Evolutionary conservation across 2,797 vertebrate species (phyloP).

Genomic region (Aphelocoma californica): DNA sequence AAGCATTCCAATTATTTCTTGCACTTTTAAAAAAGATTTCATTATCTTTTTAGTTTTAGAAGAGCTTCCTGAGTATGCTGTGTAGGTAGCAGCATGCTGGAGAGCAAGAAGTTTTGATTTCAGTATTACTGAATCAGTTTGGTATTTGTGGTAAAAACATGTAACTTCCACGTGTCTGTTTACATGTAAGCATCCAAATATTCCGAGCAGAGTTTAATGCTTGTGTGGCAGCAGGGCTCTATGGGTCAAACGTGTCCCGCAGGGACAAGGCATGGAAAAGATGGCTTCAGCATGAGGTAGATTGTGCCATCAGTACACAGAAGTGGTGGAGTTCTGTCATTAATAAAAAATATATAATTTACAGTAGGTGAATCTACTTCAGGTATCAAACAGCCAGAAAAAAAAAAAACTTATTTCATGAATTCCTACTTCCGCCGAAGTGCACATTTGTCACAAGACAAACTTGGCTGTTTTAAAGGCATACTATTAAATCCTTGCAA

Average conservation of each 20-base stretch:
- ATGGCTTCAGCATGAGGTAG: not conserved
- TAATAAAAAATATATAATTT: not conserved
- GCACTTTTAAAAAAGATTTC: not conserved
- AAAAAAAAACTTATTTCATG: not conserved
- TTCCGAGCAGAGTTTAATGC: not conserved
- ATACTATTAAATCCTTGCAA: not conserved
- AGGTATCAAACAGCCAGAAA: not conserved
- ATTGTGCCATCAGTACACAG: not conserved
- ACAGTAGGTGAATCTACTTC: not conserved
- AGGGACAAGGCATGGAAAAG: not conserved
- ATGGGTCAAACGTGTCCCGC: rapidly evolving
- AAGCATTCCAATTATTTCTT: not conserved
- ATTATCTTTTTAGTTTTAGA: not conserved
- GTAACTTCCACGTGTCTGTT: not conserved
- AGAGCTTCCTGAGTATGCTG: not conserved
- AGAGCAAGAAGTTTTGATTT: not conserved
- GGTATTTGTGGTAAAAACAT: not conserved
- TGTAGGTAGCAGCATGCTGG: not conserved
- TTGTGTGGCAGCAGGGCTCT: not conserved
- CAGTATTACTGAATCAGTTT: not conserved
- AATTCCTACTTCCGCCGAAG: not conserved
- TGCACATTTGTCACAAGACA: not conserved
- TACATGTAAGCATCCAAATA: not conserved
- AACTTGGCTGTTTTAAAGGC: not conserved
- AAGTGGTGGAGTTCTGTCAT: not conserved